Evolutionary conservation across 92 coral and sea anemone genomes (phyloP).

Genomic region (Metridium senile): DNA sequence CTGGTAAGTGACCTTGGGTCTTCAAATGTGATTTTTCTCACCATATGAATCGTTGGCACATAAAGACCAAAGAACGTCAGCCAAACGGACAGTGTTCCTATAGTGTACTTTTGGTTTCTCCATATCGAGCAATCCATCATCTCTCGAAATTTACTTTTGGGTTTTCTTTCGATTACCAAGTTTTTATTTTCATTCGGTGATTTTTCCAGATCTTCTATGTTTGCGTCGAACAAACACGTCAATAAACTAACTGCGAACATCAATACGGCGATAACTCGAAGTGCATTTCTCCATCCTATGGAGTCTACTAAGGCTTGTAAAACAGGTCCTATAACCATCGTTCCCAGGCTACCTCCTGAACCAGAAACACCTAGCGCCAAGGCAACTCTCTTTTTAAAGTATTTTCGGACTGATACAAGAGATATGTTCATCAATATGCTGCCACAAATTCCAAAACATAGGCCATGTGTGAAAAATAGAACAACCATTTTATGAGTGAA

Average conservation of each 20-base stretch:
- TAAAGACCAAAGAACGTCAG: constrained; percentile 27
- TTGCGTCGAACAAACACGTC: constrained; percentile 28
- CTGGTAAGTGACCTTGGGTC: not conserved
- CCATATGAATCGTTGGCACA: constrained; percentile 25
- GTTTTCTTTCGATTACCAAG: not conserved
- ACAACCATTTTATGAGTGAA: constrained; percentile 9
- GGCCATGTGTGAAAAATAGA: constrained; percentile 36
- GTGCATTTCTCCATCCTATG: constrained; percentile 51
- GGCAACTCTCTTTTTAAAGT: constrained; percentile 25
- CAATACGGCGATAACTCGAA: constrained; percentile 37
- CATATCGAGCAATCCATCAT: constrained; percentile 21
- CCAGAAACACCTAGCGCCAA: constrained; percentile 42
- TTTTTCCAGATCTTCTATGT: not conserved
- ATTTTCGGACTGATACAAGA: constrained; percentile 19
- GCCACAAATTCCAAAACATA: constrained; percentile 28
- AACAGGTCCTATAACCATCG: constrained; percentile 40
- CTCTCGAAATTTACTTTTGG: not conserved
- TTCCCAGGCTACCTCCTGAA: constrained; percentile 50
- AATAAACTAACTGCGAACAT: constrained; percentile 13
- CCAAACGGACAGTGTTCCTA: constrained; percentile 12
- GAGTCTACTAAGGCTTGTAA: constrained; percentile 40
- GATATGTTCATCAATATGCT: constrained; percentile 14
- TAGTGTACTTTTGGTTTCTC: constrained; percentile 6
- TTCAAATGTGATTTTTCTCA: not conserved
- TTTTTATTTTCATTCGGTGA: not conserved